These are phyloP conservation scores for Spialia ferax DNA, from an alignment of 2,888 invertebrate genomes.

Conservation along the genomic window DNA sequence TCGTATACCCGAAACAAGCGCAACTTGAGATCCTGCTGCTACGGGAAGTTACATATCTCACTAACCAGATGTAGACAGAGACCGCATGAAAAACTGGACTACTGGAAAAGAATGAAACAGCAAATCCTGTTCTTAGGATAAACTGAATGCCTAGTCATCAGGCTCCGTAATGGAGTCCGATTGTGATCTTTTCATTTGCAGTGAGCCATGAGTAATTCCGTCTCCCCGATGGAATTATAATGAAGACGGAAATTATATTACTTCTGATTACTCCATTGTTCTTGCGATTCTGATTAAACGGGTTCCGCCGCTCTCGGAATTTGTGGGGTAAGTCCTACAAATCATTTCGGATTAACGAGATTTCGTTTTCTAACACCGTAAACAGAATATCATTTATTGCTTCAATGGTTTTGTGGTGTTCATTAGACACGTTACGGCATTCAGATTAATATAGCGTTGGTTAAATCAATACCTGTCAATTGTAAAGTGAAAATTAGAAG, in stretches of 20 bases:
- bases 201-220: constrained; percentile 72
- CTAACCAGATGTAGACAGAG: constrained; percentile 34
- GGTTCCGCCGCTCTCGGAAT: constrained; percentile 58
- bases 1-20: neutral
- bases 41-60: constrained; percentile 14
- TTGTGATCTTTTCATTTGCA: constrained; percentile 83
- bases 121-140: constrained; percentile 46
- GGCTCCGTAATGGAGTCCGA: constrained; percentile 65
- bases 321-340: constrained; percentile 61
- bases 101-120: constrained; percentile 34
- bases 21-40: neutral
- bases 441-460: neutral
- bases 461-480: too few species aligned
- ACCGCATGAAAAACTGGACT: constrained; percentile 35
- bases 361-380: constrained; percentile 53
- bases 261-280: constrained; percentile 79
- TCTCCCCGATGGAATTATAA: constrained; percentile 70
- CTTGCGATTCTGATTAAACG: constrained; percentile 71
- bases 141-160: constrained; percentile 65
- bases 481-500: too few species aligned
- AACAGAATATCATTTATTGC: constrained; percentile 54
- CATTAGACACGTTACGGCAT: neutral
- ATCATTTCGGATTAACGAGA: constrained; percentile 65
- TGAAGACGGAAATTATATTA: constrained; percentile 77
- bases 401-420: constrained; percentile 1